Evolutionary conservation across 2,797 vertebrate genomes (phyloP).

Genomic region (Pachyuromys duprasi): DNA sequence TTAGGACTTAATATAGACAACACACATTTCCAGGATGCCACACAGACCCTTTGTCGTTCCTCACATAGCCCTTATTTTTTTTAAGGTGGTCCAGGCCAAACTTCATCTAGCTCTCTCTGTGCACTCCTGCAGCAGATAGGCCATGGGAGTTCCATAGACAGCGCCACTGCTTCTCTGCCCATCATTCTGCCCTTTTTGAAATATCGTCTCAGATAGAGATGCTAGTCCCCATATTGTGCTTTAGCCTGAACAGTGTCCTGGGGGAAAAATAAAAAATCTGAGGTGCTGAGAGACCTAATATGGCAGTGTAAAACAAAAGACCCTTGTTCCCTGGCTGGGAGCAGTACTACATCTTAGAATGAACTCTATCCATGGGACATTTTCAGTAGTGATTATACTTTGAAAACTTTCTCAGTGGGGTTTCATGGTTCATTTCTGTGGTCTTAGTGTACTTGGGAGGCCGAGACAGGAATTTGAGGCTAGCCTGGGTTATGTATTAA

Average conservation of each 20-base stretch:
- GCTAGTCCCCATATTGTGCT: neutral
- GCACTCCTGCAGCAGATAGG: neutral
- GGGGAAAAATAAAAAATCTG: neutral
- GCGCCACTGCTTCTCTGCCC: neutral
- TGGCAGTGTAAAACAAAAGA: neutral
- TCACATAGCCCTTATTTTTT: neutral
- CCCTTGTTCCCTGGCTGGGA: neutral
- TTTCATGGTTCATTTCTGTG: neutral
- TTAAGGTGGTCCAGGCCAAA: constrained; percentile 45
- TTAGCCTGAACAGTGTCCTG: neutral
- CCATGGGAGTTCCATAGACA: neutral
- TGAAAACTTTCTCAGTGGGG: neutral
- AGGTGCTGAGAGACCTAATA: constrained; percentile 9
- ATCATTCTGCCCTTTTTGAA: neutral
- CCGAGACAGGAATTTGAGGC: neutral
- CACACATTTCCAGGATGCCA: neutral
- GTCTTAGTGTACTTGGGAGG: neutral
- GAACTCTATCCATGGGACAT: neutral
- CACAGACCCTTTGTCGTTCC: neutral
- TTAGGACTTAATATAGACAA: constrained; percentile 5
- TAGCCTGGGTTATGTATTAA: neutral
- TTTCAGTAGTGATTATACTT: constrained; percentile 25
- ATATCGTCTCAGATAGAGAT: neutral
- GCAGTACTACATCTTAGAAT: neutral
- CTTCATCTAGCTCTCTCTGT: neutral